Evolutionary conservation across 2,797 vertebrate species (phyloP).

Genomic region (Cossypha niveicapilla): DNA sequence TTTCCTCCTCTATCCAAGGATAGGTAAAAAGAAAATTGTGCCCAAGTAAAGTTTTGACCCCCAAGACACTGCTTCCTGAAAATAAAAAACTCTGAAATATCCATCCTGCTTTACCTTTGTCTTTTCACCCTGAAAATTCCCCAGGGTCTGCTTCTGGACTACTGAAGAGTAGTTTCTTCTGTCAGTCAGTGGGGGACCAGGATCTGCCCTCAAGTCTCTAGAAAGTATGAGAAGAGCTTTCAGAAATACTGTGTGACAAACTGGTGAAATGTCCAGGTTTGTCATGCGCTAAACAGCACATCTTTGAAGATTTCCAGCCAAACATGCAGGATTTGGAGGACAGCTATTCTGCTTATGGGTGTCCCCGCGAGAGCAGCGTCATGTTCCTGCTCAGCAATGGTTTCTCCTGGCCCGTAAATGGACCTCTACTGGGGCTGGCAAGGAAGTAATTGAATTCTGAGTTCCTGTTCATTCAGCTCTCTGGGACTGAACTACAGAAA

Average conservation of each 20-base stretch:
- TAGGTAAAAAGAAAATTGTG: not conserved
- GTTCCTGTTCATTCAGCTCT: not conserved
- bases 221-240: not conserved
- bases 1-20: not conserved
- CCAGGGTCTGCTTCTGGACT: not conserved
- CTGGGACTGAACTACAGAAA: not conserved
- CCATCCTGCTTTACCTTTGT: not conserved
- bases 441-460: conserved; percentile 4
- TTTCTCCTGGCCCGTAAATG: not conserved
- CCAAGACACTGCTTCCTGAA: not conserved
- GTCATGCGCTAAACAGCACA: not conserved
- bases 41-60: not conserved
- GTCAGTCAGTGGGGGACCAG: not conserved
- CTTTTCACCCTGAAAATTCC: not conserved
- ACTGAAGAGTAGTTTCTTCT: not conserved
- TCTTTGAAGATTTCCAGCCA: not conserved
- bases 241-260: not conserved
- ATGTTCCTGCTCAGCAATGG: not conserved
- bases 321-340: not conserved
- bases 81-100: not conserved
- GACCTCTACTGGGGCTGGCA: not conserved
- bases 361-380: accelerated
- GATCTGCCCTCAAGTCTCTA: not conserved
- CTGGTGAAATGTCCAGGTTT: not conserved
- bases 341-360: not conserved